Percentiles rank a stretch among this genome's conserved stretches.
These are phyloP conservation scores for Gymnoscopelus braueri DNA, from an alignment of 2,797 vertebrate species.

Conservation along the genomic window DNA sequence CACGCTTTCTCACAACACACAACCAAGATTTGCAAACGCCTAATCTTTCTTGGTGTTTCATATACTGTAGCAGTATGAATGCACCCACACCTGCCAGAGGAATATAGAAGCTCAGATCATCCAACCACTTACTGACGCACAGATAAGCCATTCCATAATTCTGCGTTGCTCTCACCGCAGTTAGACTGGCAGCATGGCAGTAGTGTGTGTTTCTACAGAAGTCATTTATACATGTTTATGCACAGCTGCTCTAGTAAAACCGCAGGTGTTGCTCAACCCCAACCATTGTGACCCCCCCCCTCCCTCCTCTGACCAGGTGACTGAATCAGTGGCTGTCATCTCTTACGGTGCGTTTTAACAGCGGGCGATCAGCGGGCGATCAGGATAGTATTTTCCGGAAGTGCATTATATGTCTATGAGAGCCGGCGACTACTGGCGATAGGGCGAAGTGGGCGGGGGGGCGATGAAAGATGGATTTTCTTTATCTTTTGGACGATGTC, in stretches of 20 bases:
- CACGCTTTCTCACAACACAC: neutral
- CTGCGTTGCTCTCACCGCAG: slow-evolving; percentile 24
- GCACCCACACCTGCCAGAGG: slow-evolving; percentile 49
- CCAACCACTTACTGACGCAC: slow-evolving; percentile 43
- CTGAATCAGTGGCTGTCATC: slow-evolving; percentile 26
- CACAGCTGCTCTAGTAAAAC: slow-evolving; percentile 7
- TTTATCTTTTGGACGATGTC: too few relatives aligned
- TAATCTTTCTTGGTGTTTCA: slow-evolving; percentile 19
- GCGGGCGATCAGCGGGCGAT: too few relatives aligned
- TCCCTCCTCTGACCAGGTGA: slow-evolving; percentile 9
- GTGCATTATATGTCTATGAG: too few relatives aligned
- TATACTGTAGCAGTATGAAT: slow-evolving; percentile 23
- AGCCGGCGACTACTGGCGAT: too few relatives aligned
- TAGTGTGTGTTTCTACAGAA: neutral
- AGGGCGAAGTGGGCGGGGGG: too few relatives aligned
- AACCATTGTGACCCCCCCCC: too few relatives aligned
- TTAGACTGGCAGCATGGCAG: slow-evolving; percentile 16
- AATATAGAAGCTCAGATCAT: slow-evolving; percentile 44
- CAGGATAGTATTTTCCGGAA: too few relatives aligned
- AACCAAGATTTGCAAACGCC: slow-evolving; percentile 21
- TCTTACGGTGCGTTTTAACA: too few relatives aligned
- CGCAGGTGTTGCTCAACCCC: slow-evolving; percentile 24
- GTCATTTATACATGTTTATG: slow-evolving; percentile 1
- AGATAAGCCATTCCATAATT: slow-evolving; percentile 49
- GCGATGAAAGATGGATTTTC: too few relatives aligned